Evolutionary conservation across 2,888 invertebrate genomes (phyloP).

Genomic region (Euclidia mi): DNA sequence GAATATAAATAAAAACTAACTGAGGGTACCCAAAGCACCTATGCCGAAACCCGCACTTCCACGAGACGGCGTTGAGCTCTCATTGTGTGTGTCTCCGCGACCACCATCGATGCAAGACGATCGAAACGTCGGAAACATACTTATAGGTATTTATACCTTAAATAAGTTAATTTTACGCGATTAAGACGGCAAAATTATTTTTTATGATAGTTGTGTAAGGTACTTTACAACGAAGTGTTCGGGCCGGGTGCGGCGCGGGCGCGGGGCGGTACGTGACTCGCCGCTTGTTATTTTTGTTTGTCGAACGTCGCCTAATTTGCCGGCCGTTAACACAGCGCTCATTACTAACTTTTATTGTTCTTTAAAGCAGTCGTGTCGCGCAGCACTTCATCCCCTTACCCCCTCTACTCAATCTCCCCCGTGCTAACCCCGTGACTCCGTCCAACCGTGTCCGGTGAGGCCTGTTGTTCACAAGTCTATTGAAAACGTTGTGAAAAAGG

Average conservation of each 20-base stretch:
- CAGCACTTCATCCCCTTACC: background rate
- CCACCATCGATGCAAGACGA: no score
- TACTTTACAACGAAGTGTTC: no score
- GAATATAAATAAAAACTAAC: no score
- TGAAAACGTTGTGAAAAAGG: conserved; percentile 31
- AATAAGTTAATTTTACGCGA: no score
- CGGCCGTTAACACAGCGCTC: conserved; percentile 50
- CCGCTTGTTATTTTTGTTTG: conserved; percentile 48
- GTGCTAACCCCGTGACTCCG: background rate
- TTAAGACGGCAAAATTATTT: no score
- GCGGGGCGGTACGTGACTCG: background rate
- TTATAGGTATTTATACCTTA: no score
- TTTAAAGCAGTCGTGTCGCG: conserved; percentile 36
- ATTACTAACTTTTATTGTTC: conserved; percentile 52
- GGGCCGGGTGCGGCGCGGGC: background rate
- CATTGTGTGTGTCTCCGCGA: no score
- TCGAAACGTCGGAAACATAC: no score
- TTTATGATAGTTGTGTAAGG: no score
- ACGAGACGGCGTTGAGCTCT: no score
- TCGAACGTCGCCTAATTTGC: conserved; percentile 49
- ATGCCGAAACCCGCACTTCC: no score
- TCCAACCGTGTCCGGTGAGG: conserved; percentile 13
- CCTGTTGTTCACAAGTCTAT: conserved; percentile 26
- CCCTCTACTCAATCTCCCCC: background rate
- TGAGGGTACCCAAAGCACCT: no score